Evolutionary conservation across 2,888 invertebrate genomes (phyloP).

Genomic region (Drosophila tanythrix): DNA sequence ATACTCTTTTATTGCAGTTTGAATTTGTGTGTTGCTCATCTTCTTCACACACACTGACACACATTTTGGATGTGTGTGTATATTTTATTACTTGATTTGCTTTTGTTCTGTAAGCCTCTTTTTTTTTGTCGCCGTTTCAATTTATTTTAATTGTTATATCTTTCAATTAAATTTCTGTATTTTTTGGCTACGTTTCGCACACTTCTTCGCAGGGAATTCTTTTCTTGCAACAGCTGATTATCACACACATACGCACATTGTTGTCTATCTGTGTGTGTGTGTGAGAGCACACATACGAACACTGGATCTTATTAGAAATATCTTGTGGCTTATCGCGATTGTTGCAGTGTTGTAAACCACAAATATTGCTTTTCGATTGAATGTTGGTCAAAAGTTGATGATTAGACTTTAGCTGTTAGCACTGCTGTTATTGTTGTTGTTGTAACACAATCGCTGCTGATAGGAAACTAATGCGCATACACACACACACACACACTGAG

Average conservation of each 20-base stretch:
- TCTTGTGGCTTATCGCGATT: conserved; percentile 58
- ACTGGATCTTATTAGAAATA: conserved; percentile 31
- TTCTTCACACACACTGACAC: neutral
- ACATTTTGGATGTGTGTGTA: conserved; percentile 19
- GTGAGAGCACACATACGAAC: neutral
- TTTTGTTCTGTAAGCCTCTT: conserved; percentile 26
- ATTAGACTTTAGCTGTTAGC: conserved; percentile 41
- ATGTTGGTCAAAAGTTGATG: conserved; percentile 59
- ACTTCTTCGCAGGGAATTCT: conserved; percentile 34
- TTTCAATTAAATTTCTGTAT: conserved; percentile 7
- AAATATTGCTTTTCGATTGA: conserved; percentile 56
- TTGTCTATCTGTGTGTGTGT: conserved; percentile 1
- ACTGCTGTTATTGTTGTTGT: conserved; percentile 19
- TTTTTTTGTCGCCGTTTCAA: conserved; percentile 33
- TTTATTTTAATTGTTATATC: conserved; percentile 44
- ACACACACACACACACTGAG: conserved; percentile 7
- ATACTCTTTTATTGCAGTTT: conserved; percentile 17
- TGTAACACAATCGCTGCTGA: conserved; percentile 33
- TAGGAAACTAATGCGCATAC: conserved; percentile 18
- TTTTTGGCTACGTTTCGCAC: conserved; percentile 34
- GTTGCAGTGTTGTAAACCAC: conserved; percentile 56
- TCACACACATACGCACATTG: neutral
- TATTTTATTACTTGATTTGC: conserved; percentile 29
- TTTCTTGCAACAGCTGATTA: conserved; percentile 52
- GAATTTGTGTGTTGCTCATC: conserved; percentile 28